Conservation (phyloP, 2,797 vertebrate species). For the Coendou prehensilis region DNA sequence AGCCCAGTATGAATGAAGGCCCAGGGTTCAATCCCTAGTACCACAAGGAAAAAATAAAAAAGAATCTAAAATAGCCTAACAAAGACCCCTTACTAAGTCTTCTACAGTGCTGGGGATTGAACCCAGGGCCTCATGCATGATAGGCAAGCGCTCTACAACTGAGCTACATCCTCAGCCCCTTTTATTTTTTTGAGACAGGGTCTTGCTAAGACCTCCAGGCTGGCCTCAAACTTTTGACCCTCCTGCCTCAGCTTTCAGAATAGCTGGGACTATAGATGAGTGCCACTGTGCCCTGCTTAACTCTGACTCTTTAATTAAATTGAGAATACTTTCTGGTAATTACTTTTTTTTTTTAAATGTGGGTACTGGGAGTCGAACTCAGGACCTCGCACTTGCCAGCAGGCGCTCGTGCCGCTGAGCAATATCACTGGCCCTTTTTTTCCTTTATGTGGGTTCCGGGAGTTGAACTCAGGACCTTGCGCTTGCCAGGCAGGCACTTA, state of each 20-base stretch:
- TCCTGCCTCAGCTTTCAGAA: not conserved
- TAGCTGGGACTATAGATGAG: not conserved
- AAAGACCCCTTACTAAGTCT: slow-evolving; percentile 41
- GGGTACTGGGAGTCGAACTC: too few relatives aligned
- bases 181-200: not conserved
- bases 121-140: not conserved
- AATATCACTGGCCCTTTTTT: too few relatives aligned
- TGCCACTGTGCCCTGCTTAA: not conserved
- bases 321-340: slow-evolving; percentile 66
- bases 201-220: not conserved
- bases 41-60: not conserved
- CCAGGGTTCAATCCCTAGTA: not conserved
- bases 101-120: not conserved
- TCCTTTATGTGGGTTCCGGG: too few relatives aligned
- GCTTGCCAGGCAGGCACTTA: too few relatives aligned
- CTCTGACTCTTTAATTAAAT: slow-evolving; percentile 63
- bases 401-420: too few relatives aligned
- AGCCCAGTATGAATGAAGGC: not conserved
- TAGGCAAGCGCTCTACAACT: not conserved
- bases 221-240: not conserved
- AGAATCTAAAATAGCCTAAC: slow-evolving; percentile 38
- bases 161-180: not conserved
- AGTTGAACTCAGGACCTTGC: too few relatives aligned
- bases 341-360: not conserved
- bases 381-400: too few relatives aligned